Evolutionary conservation across 2,113 vertebrate species (phyloP), one percentile per base, ranked within the genome.

Genomic region (Campylorhamphus procurvoides): DNA sequence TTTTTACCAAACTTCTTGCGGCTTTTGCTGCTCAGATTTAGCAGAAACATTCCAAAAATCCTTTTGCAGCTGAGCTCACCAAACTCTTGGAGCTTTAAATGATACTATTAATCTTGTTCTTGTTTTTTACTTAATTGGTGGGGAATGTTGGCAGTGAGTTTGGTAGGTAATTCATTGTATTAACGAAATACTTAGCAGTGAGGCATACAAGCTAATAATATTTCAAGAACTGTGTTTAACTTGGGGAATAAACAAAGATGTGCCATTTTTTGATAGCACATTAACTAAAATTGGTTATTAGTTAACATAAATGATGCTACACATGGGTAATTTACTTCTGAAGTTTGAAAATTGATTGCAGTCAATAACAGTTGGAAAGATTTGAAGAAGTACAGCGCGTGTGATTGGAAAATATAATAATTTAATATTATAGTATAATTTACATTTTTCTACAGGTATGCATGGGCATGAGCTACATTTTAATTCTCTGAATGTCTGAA

Each of bases 251-350:
- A 96, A 90, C 79, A n/a, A 64, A 60, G 71, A 72, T 89, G 22
- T 89, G 37, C 1, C 53, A n/a, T 39, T 83, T 81, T 93, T 88
- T 88, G 67, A 87, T 80, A 59, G 53, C 2, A 5, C 27, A 60
- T 92, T 79, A 92, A 79, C n/a, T 85, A 82, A 88, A 90, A 92
- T 72, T 52, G 50, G 24, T 90, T 92, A 69, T 92, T 95, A 92
- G 84, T 84, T 95, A 92, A 77, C 71, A 60, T 85, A 88, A 89
- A 81, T 74, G 84, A 67, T 94, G 47, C 69, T 93, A 84, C 89
- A 42, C 49, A 52, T 56, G 82, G 77, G 23, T 91, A 82, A 89
- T 91, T 89, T 91, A 75, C 35, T 91, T 93, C 33, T 76, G 78
- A 91, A 92, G 49, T 82, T 87, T 89, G 64, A 46, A 87, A 91